Conservation (phyloP, 2,797 vertebrate species). For the Pitangus sulphuratus region DNA sequence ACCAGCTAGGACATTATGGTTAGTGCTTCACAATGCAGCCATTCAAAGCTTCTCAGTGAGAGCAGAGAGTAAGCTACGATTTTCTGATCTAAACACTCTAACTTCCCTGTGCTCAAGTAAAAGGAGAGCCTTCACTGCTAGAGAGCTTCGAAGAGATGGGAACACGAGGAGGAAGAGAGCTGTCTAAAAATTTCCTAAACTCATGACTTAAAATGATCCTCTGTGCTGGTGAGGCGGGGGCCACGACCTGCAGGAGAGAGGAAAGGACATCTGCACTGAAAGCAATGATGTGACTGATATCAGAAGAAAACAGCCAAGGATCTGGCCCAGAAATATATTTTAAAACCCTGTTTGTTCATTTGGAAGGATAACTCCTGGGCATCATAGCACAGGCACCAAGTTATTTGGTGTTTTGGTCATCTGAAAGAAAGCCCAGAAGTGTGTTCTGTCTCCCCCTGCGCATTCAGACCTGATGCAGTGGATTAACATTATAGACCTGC, state of each 20-base stretch:
- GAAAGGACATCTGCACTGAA: background rate
- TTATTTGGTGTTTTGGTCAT: background rate
- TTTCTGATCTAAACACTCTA: constrained; percentile 29
- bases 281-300: background rate
- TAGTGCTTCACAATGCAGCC: background rate
- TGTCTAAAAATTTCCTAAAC: constrained; percentile 13
- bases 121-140: constrained; percentile 7
- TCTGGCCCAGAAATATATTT: background rate
- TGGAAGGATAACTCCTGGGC: background rate
- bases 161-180: background rate
- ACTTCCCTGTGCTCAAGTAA: background rate
- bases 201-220: background rate
- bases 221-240: background rate
- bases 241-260: background rate
- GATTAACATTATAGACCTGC: background rate
- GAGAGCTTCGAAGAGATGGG: background rate
- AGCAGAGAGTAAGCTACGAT: constrained; percentile 1
- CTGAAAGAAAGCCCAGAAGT: background rate
- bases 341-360: background rate
- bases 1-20: background rate
- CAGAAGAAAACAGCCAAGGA: background rate
- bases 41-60: constrained; percentile 10
- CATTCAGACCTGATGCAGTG: background rate
- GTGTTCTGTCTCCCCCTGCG: background rate
- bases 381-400: background rate